Conservation (phyloP, 2,888 invertebrate species). For the Oligia latruncula region DNA sequence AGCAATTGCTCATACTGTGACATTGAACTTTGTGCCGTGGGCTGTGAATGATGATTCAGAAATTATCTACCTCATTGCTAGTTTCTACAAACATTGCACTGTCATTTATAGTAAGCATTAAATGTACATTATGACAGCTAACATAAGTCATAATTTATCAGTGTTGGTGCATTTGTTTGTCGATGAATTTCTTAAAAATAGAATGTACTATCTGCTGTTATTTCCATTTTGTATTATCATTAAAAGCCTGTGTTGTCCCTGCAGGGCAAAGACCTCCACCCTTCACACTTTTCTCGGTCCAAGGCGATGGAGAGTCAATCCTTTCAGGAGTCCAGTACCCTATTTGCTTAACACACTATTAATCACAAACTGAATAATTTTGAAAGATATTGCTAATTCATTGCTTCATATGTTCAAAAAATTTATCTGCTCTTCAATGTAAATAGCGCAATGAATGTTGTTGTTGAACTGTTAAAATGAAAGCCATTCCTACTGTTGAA, state of each 20-base stretch:
- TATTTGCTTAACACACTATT: too few species aligned
- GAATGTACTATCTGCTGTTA: background rate
- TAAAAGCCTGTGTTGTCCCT: background rate
- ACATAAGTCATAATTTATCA: slow-evolving; percentile 4
- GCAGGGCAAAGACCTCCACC: too few species aligned
- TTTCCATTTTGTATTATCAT: too few species aligned
- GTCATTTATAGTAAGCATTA: slow-evolving; percentile 1
- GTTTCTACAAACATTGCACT: slow-evolving; percentile 24
- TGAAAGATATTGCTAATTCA: too few species aligned
- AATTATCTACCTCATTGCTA: slow-evolving; percentile 23
- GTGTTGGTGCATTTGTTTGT: slow-evolving; percentile 1
- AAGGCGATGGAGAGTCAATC: too few species aligned
- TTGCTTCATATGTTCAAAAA: too few species aligned
- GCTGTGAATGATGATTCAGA: slow-evolving; percentile 38
- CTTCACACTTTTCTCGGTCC: too few species aligned
- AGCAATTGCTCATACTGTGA: background rate
- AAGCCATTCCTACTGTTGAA: too few species aligned
- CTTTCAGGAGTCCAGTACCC: background rate
- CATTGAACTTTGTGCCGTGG: slow-evolving; percentile 33
- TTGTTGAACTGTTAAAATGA: too few species aligned
- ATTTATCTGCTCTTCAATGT: too few species aligned
- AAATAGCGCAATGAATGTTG: too few species aligned
- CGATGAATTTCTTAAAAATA: background rate
- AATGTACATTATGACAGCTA: slow-evolving; percentile 2
- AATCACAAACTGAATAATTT: too few species aligned